phyloP scores from a whole-genome alignment of 2,888 invertebrate species.

The Cyclophora punctaria region DNA sequence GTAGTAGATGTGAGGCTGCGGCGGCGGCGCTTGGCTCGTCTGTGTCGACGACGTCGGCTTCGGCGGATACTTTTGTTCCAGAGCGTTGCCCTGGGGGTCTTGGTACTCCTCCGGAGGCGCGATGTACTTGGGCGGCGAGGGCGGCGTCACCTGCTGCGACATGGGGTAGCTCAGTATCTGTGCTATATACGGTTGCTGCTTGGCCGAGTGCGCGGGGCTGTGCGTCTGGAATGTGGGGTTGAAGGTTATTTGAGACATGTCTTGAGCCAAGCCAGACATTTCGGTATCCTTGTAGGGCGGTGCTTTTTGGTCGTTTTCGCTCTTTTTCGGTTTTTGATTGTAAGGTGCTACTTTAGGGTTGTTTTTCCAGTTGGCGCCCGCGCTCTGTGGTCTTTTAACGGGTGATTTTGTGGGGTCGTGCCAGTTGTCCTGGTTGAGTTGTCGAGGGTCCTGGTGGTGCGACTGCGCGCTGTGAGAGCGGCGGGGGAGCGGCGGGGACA shows the following conservation, averaged over 20 bases:
- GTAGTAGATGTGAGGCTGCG: constrained; percentile 61
- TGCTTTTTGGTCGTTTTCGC: constrained; percentile 50
- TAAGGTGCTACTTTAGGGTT: constrained; percentile 63
- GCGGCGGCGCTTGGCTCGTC: constrained; percentile 18
- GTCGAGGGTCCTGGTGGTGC: constrained; percentile 49
- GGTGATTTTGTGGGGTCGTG: constrained; percentile 61
- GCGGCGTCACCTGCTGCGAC: constrained; percentile 65
- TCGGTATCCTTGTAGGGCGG: constrained; percentile 37
- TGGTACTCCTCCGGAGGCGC: constrained; percentile 69
- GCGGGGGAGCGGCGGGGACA: constrained; percentile 60
- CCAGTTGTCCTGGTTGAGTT: constrained; percentile 59
- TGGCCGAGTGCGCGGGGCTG: constrained; percentile 63
- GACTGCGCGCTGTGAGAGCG: constrained; percentile 55
- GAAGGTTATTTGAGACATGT: constrained; percentile 63
- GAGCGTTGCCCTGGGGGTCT: constrained; percentile 54
- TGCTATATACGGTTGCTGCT: constrained; percentile 66
- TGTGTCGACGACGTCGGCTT: constrained; percentile 36
- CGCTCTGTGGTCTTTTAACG: constrained; percentile 62
- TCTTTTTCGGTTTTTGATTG: constrained; percentile 56
- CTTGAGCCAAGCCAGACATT: constrained; percentile 39
- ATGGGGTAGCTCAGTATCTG: constrained; percentile 67
- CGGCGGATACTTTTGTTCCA: constrained; percentile 42
- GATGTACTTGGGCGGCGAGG: constrained; percentile 62
- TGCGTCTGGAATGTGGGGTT: constrained; percentile 73
- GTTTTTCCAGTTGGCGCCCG: constrained; percentile 60